A percentile compares a stretch with the other conserved stretches of the same genome.
phyloP scores from a whole-genome alignment of 2,888 invertebrate species.

The Patella pellucida region DNA sequence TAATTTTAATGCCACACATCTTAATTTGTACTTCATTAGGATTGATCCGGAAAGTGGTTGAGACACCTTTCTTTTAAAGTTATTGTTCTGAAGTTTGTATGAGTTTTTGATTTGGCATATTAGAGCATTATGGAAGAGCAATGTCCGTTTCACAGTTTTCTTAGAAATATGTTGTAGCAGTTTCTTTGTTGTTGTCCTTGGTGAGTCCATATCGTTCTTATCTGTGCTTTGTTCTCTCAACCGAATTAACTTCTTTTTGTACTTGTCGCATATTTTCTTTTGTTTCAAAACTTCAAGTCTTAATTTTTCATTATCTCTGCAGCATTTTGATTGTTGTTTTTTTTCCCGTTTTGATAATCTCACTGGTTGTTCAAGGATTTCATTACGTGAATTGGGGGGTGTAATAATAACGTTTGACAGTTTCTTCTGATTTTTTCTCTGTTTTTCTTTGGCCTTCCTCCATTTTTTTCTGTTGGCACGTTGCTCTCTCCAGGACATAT shows the following conservation, averaged over 20 bases:
- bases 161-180: background rate
- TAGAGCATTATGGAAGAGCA: background rate
- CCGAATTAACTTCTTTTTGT: background rate
- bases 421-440: background rate
- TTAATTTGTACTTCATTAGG: background rate
- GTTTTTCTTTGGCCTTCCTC: background rate
- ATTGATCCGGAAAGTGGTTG: background rate
- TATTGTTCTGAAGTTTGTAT: background rate
- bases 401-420: background rate
- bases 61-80: no score
- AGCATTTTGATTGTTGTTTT: background rate
- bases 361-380: no score
- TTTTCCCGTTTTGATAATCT: background rate
- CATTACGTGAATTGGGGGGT: background rate
- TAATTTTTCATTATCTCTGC: slow-evolving; percentile 2
- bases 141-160: background rate
- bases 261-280: background rate
- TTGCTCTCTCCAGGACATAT: background rate
- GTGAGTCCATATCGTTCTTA: background rate
- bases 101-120: background rate
- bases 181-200: slow-evolving; percentile 3
- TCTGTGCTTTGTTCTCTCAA: slow-evolving; percentile 6
- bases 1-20: background rate
- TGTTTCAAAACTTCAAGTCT: background rate
- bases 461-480: background rate